Base-by-base conservation (phyloP, 2,113 vertebrate species). In the Cepphus grylle region DNA sequence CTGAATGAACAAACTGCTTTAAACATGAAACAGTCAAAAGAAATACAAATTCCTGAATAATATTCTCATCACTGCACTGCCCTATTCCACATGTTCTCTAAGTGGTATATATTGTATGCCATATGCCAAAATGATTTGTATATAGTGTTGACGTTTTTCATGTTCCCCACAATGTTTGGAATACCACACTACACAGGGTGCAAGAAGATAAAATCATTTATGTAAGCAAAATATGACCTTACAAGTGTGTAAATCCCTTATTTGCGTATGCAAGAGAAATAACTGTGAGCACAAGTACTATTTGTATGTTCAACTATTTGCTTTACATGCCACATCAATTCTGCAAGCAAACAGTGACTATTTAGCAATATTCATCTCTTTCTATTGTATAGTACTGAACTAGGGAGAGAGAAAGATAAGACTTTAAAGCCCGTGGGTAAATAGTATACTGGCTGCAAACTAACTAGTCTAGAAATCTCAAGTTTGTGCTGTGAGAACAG, bases 221-320 rank as follows among this genome's bases (percentile, higher is more conserved):
- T 86, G 88, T 76, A 94, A 94, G 69, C 90, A 92, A 94, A 94
- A 94, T 81, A 79, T 32, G 83, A 96, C 88, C 88, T 95, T 88
- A 86, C 58, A 55, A 83, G 59, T 30, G 72, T 93, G 69, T 74
- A 95, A 96, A 96, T 83, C 80, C 47, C 55, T 92, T 38, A 66
- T 71, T 78, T 94, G 80, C 47, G 40, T 86, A 92, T 67, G 90
- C 76, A 96, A 93, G 86, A 83, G 67, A 88, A 96, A 92, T 19
- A 94, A 72, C 76, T 91, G 72, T 3, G 26, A 95, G 88, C 80
- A 71, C 26, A 52, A 74, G 80, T 14, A 86, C 82, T 86, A 50
- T 66, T 38, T 88, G 90, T 71, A 86, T 88, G 72, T 56, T 90
- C 69, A 94, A 83, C 83, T 95, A 92, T 92, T 94, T 95, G 88